Evolutionary conservation across 2,113 vertebrate species (phyloP).

Genomic region (Vombatus ursinus): DNA sequence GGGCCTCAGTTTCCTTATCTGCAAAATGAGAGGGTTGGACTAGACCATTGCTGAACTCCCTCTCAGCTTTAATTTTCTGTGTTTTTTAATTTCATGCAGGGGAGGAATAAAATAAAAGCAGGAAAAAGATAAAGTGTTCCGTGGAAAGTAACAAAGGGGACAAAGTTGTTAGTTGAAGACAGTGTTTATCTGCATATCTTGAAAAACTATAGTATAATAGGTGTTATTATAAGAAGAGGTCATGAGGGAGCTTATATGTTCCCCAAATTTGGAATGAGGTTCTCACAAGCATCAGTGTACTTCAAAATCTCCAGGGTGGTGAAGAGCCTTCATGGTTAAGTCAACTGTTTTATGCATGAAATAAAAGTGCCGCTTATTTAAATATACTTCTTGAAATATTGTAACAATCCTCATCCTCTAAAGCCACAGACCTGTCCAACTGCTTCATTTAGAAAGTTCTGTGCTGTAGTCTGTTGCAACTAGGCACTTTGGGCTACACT

Average conservation of each 20-base stretch:
- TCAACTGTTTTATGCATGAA: neutral
- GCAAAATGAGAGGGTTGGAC: neutral
- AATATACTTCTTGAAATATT: neutral
- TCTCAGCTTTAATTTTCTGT: neutral
- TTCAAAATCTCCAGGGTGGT: neutral
- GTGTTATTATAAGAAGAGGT: neutral
- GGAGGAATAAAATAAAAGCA: neutral
- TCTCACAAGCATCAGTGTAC: neutral
- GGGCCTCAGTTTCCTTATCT: constrained; percentile 15
- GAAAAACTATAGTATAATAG: neutral
- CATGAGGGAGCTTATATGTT: accelerated
- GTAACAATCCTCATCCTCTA: neutral
- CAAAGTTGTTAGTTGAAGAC: neutral
- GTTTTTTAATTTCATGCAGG: neutral
- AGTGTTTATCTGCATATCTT: neutral
- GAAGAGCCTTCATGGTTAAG: neutral
- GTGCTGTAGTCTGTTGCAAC: neutral
- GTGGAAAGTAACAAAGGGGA: neutral
- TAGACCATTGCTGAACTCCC: neutral
- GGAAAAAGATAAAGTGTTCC: neutral
- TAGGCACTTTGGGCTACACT: neutral
- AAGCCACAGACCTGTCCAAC: neutral
- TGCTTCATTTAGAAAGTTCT: constrained; percentile 4
- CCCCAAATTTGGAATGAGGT: neutral
- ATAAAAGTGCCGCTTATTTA: neutral